These are phyloP conservation scores for Luidia sarsii DNA, from an alignment of 53 echinoderm and acorn worm genomes.

Conservation along the genomic window DNA sequence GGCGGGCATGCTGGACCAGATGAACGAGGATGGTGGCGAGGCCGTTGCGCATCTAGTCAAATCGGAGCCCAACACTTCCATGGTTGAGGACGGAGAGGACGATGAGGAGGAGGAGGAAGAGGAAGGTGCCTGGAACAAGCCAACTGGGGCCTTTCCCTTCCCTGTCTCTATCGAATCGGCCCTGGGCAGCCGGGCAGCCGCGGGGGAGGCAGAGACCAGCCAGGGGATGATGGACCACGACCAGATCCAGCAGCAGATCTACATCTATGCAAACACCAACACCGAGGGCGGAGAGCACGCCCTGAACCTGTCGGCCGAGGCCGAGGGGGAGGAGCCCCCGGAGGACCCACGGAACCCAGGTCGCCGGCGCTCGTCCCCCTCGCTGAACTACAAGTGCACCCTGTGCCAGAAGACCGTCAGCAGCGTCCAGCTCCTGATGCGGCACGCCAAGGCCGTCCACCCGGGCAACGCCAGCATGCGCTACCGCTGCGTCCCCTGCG, in stretches of 20 bases:
- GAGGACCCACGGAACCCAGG: background rate
- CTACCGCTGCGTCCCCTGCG: constrained; percentile 58
- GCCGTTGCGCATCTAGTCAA: constrained; percentile 10
- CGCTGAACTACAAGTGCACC: constrained; percentile 44
- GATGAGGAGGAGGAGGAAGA: no score
- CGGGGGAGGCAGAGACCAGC: background rate
- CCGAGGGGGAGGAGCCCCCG: background rate
- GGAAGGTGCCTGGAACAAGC: constrained; percentile 2
- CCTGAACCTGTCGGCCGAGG: background rate
- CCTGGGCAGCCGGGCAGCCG: background rate
- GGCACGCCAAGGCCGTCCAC: constrained; percentile 48
- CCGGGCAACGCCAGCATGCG: constrained; percentile 44
- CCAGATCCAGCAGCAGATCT: constrained; percentile 51
- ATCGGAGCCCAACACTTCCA: background rate
- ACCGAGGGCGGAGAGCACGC: background rate
- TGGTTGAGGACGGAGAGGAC: background rate
- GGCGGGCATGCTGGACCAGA: background rate
- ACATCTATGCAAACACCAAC: constrained; percentile 53
- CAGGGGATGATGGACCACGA: constrained; percentile 20
- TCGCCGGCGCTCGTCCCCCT: constrained; percentile 5
- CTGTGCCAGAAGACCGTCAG: constrained; percentile 44
- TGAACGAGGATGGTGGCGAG: background rate
- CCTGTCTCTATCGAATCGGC: constrained; percentile 41
- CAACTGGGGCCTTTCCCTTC: constrained; percentile 26
- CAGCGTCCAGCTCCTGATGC: constrained; percentile 33